phyloP scores from a whole-genome alignment of 2,797 vertebrate species.

The Dicrostonyx torquatus region DNA sequence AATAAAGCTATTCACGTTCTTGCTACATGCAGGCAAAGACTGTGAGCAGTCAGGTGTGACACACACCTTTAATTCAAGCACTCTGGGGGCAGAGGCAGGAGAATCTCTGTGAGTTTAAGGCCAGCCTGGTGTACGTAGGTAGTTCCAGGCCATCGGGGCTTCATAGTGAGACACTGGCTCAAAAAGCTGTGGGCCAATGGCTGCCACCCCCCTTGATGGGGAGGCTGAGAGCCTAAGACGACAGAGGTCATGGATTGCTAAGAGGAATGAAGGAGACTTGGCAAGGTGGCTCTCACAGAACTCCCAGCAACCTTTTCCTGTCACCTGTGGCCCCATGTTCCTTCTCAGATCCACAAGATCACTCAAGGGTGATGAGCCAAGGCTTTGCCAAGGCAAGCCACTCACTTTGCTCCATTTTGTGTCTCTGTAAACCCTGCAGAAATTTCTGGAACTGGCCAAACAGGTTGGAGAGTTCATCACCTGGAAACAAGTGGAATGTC shows the following conservation, averaged over 20 bases:
- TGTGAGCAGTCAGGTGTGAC: neutral
- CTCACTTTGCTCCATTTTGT: neutral
- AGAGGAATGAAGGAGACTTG: neutral
- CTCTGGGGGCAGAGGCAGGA: neutral
- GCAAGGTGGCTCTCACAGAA: neutral
- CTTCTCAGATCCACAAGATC: neutral
- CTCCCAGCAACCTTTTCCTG: neutral
- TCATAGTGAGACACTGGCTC: neutral
- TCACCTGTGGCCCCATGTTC: neutral
- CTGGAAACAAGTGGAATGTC: conserved; percentile 96
- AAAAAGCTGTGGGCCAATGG: neutral
- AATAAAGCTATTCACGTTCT: neutral
- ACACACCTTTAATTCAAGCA: neutral
- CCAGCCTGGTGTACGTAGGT: neutral
- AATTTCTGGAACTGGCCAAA: conserved; percentile 96
- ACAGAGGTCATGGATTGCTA: neutral
- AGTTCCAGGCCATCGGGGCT: neutral
- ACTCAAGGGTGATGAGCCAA: too few relatives aligned
- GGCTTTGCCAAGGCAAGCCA: too few relatives aligned
- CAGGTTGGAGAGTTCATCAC: conserved; percentile 97
- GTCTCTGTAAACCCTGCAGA: conserved; percentile 84
- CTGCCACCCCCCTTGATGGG: neutral
- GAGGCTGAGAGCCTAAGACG: neutral
- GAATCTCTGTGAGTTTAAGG: neutral
- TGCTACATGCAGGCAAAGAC: neutral